These are phyloP conservation scores for Athalia cordata DNA, from an alignment of 2,888 invertebrate genomes.

Conservation along the genomic window DNA sequence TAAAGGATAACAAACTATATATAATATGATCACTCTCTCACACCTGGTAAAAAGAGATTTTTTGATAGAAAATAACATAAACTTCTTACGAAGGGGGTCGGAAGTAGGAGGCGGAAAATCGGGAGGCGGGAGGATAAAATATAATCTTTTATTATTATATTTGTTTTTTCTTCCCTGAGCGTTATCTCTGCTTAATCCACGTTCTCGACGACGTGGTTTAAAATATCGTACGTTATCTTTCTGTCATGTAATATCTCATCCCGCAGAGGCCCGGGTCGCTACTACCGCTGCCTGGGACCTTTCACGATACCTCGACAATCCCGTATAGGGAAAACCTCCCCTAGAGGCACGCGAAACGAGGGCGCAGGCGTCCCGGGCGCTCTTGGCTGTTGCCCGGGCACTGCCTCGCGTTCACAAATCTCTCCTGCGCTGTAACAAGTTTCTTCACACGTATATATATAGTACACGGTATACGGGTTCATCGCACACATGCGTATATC, in stretches of 20 bases:
- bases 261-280: constrained; percentile 41
- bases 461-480: neutral
- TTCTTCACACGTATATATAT: constrained; percentile 35
- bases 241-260: constrained; percentile 22
- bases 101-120: too few relatives aligned
- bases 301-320: constrained; percentile 37
- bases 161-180: neutral
- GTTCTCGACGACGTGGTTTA: constrained; percentile 6
- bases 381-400: constrained; percentile 47
- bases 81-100: too few relatives aligned
- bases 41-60: too few relatives aligned
- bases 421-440: constrained; percentile 47
- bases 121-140: too few relatives aligned
- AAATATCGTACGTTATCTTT: constrained; percentile 11
- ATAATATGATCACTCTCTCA: too few relatives aligned
- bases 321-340: constrained; percentile 34
- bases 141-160: neutral
- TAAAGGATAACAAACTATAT: too few relatives aligned
- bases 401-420: constrained; percentile 47
- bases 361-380: constrained; percentile 45
- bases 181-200: neutral
- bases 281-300: constrained; percentile 42
- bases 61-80: too few relatives aligned
- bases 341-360: constrained; percentile 1
- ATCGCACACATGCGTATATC: constrained; percentile 9